phyloP scores from a whole-genome alignment of 1,140 invertebrate genomes.

The Holcopasites calliopsidis region DNA sequence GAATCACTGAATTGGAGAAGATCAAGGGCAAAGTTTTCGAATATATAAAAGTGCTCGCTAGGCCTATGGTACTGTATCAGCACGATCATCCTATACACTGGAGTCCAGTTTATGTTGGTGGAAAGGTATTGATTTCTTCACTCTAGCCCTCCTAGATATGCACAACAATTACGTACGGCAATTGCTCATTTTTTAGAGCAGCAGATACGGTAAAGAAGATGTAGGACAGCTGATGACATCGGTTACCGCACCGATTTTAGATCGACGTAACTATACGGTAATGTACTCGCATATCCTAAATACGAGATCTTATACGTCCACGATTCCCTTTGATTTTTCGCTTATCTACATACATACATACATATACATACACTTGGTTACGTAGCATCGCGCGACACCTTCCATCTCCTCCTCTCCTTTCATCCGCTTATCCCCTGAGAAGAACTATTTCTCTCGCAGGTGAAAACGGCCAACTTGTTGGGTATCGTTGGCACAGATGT shows the following conservation, averaged over 20 bases:
- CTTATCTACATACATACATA: no score
- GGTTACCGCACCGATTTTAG: conserved; percentile 94
- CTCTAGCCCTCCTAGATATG: no score
- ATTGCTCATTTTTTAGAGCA: conserved; percentile 78
- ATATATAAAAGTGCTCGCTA: conserved; percentile 93
- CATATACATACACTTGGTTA: no score
- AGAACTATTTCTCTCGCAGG: conserved; percentile 81
- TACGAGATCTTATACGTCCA: no score
- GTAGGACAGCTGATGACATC: conserved; percentile 92
- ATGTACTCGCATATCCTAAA: no score
- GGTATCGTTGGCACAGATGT: conserved; percentile 97
- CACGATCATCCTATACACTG: conserved; percentile 93
- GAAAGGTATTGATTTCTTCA: conserved; percentile 87
- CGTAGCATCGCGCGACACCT: no score
- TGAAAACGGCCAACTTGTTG: conserved; percentile 91
- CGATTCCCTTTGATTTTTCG: no score
- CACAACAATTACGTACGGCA: neutral
- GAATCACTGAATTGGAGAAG: conserved; percentile 90
- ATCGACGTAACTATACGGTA: conserved; percentile 93
- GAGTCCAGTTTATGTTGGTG: conserved; percentile 93
- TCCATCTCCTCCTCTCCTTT: no score
- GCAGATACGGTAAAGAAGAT: conserved; percentile 84
- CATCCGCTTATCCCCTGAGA: no score
- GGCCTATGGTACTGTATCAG: conserved; percentile 95
- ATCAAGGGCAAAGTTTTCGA: conserved; percentile 93